These are phyloP conservation scores for Acanthis flammea DNA, from an alignment of 2,797 vertebrate species.

Conservation along the genomic window DNA sequence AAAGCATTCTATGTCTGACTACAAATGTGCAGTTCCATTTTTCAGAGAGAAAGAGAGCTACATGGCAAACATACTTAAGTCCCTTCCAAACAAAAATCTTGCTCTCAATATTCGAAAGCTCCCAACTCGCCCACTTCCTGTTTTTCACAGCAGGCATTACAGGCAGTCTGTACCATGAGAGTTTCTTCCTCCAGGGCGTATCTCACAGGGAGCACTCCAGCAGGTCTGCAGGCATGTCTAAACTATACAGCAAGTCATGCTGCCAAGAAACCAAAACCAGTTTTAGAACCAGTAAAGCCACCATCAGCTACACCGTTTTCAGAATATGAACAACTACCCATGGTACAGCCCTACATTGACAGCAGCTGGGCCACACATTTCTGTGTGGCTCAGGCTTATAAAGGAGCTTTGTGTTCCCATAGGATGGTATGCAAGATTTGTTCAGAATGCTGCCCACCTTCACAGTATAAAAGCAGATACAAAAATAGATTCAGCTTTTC, in stretches of 20 bases:
- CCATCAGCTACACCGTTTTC: background rate
- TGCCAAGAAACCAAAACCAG: conserved; percentile 12
- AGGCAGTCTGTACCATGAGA: background rate
- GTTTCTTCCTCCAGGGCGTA: background rate
- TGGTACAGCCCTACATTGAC: background rate
- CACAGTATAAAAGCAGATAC: background rate
- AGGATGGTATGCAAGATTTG: background rate
- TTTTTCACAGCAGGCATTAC: background rate
- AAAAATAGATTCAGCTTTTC: background rate
- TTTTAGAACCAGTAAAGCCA: background rate
- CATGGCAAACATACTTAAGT: background rate
- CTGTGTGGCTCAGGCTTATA: background rate
- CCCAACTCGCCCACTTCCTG: background rate
- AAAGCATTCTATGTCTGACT: background rate
- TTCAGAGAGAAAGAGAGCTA: background rate
- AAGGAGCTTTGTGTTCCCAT: background rate
- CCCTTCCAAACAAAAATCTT: background rate
- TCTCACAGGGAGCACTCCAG: background rate
- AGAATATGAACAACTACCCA: background rate
- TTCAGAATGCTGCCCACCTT: background rate
- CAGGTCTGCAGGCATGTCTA: background rate
- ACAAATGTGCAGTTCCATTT: background rate
- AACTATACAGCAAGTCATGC: background rate
- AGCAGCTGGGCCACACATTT: background rate
- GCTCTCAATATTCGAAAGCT: background rate